These are phyloP conservation scores for Cactoblastis cactorum DNA, from an alignment of 2,888 invertebrate species.

Conservation along the genomic window DNA sequence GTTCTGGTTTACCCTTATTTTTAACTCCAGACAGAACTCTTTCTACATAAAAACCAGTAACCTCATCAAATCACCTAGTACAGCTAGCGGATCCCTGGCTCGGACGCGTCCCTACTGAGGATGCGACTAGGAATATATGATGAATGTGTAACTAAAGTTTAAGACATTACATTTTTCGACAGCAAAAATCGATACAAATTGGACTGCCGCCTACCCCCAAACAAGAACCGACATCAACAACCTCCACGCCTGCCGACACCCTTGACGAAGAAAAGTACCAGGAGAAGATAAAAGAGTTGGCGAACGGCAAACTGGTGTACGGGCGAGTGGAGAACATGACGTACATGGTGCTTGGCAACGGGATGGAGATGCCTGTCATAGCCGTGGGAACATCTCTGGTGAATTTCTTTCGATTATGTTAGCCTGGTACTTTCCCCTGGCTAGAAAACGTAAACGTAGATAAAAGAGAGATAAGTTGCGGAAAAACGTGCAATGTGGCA, in stretches of 20 bases:
- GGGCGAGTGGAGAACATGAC: slow-evolving; percentile 34
- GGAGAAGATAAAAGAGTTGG: slow-evolving; percentile 39
- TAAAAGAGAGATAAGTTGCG: no score
- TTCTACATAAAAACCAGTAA: no score
- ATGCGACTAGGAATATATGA: no score
- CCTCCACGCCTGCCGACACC: neutral
- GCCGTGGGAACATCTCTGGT: slow-evolving; percentile 61
- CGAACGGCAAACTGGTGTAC: slow-evolving; percentile 33
- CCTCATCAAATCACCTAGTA: no score
- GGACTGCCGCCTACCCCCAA: slow-evolving; percentile 13
- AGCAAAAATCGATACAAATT: slow-evolving; percentile 18
- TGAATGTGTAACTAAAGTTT: no score
- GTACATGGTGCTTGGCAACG: slow-evolving; percentile 37
- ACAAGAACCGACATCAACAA: neutral
- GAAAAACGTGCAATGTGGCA: no score
- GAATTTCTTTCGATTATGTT: slow-evolving; percentile 23
- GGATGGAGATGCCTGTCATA: slow-evolving; percentile 45
- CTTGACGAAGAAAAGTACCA: slow-evolving; percentile 31
- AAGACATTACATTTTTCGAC: neutral
- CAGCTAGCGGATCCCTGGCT: no score
- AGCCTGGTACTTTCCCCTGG: neutral
- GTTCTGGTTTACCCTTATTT: no score
- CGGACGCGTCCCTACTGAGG: no score
- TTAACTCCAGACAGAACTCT: no score
- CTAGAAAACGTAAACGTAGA: no score